Evolutionary conservation across 2,888 invertebrate species (phyloP).

Genomic region (Lycocerus yunnanus): DNA sequence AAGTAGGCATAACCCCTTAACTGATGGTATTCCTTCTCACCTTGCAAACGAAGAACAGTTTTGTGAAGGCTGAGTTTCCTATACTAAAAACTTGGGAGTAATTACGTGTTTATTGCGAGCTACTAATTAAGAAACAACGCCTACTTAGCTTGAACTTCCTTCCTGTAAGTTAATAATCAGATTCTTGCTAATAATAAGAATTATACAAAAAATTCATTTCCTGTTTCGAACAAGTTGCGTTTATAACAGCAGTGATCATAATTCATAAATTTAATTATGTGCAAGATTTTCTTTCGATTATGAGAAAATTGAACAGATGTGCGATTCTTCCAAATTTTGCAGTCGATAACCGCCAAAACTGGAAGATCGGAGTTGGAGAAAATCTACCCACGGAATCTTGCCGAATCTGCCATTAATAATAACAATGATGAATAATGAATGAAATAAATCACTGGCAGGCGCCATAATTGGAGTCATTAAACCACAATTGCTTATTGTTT

Average conservation of each 20-base stretch:
- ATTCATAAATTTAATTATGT: not conserved
- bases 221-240: not conserved
- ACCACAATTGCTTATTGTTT: not conserved
- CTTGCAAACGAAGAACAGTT: not conserved
- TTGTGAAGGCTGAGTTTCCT: not conserved
- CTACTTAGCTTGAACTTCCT: not conserved
- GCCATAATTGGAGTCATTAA: not conserved
- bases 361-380: not conserved
- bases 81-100: not conserved
- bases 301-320: not conserved
- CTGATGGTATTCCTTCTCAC: not conserved
- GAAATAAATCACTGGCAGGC: not conserved
- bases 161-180: not conserved
- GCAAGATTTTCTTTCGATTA: not conserved
- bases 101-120: not conserved
- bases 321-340: not conserved
- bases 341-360: not conserved
- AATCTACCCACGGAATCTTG: not conserved
- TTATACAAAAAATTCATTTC: not conserved
- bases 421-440: not conserved
- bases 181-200: not conserved
- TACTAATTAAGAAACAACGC: not conserved
- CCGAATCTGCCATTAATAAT: not conserved
- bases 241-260: too few relatives aligned
- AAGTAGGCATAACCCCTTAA: too few relatives aligned